Evolutionary conservation across 2,797 vertebrate genomes (phyloP).

Genomic region (Cirrhinus mrigala): DNA sequence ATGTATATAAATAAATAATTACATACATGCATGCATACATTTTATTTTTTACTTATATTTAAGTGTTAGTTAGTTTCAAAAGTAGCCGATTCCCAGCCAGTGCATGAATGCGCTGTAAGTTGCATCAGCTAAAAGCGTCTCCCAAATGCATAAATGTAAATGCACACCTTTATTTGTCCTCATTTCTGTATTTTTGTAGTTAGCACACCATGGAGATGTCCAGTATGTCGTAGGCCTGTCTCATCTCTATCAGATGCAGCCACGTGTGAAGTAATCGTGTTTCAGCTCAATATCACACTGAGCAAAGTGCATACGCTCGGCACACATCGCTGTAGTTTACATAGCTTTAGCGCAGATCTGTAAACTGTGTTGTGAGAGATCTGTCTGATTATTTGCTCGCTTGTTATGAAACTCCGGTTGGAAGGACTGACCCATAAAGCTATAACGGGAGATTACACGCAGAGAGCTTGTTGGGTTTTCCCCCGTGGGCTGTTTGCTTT

Average conservation of each 20-base stretch:
- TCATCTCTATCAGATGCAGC: conserved; percentile 27
- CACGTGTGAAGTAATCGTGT: conserved; percentile 21
- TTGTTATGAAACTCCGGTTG: conserved; percentile 45
- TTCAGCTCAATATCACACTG: conserved; percentile 43
- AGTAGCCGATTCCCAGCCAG: not conserved
- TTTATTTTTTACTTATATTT: no score
- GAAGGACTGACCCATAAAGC: conserved; percentile 43
- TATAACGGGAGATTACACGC: conserved; percentile 46
- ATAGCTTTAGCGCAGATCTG: conserved; percentile 48
- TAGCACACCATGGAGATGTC: not conserved
- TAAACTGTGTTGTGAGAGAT: conserved; percentile 48
- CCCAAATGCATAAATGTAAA: not conserved
- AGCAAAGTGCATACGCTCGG: conserved; percentile 18
- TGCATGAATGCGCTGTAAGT: not conserved
- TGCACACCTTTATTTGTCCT: not conserved
- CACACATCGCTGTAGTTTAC: conserved; percentile 52
- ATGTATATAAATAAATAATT: no score
- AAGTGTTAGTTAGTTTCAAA: not conserved
- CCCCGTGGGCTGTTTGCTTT: conserved; percentile 48
- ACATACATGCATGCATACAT: no score
- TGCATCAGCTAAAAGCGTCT: not conserved
- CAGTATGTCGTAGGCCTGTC: not conserved
- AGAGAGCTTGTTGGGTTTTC: conserved; percentile 44
- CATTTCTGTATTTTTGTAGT: no score
- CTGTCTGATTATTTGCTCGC: conserved; percentile 47